A percentile compares a stretch with the other conserved stretches of the same genome.
Conservation (phyloP, 2,797 vertebrate genomes). For the Mormyrops boulengeri region DNA sequence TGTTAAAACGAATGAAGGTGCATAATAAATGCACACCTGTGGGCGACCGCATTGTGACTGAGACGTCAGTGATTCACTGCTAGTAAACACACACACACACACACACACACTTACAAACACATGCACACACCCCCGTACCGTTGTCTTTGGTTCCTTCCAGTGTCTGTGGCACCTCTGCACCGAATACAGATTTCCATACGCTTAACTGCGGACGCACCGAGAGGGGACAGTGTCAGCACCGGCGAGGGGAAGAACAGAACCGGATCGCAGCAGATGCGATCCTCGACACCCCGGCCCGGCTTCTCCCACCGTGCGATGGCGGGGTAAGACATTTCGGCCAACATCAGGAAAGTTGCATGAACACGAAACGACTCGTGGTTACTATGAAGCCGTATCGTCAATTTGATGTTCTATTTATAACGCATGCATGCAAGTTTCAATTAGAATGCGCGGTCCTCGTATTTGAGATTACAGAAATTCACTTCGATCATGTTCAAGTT, state of each 20-base stretch:
- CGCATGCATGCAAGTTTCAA: not conserved
- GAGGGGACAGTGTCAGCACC: not conserved
- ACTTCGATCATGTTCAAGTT: not conserved
- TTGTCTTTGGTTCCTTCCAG: constrained; percentile 27
- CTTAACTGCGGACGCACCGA: constrained; percentile 3
- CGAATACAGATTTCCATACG: constrained; percentile 14
- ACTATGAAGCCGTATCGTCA: not conserved
- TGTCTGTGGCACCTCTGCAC: constrained; percentile 14
- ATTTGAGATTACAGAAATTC: not conserved
- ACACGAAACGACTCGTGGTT: not conserved
- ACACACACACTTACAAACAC: not conserved
- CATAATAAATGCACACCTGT: not conserved
- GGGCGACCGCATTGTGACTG: not conserved
- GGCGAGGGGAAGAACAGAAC: not conserved
- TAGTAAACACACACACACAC: not conserved
- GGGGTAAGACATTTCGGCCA: constrained; percentile 20
- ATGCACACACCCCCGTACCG: constrained; percentile 16
- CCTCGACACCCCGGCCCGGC: not conserved
- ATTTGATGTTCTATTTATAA: not conserved
- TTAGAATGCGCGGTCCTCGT: not conserved
- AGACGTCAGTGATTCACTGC: not conserved
- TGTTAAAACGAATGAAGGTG: not conserved
- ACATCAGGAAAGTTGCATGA: not conserved
- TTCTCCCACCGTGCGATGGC: not conserved
- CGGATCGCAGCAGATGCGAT: not conserved